These are phyloP conservation scores for Lymantria monacha DNA, from an alignment of 2,888 invertebrate genomes.

Conservation along the genomic window DNA sequence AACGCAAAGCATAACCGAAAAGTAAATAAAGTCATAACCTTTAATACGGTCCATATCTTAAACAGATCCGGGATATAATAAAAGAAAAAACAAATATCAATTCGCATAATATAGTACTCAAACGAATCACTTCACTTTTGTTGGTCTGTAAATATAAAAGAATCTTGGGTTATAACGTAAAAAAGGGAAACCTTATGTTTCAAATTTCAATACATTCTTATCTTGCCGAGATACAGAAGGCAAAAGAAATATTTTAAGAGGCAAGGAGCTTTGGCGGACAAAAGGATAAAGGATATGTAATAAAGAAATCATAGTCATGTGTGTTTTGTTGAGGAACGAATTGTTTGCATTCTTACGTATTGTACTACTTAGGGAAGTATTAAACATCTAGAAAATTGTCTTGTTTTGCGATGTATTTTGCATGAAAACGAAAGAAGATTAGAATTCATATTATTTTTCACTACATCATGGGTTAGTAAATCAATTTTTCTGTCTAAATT, in stretches of 20 bases:
- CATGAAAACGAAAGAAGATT: no score
- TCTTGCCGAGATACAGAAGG: constrained; percentile 54
- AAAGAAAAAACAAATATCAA: constrained; percentile 47
- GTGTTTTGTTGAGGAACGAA: constrained; percentile 51
- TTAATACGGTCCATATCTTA: no score
- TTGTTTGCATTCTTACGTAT: constrained; percentile 62
- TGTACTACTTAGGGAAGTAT: constrained; percentile 3
- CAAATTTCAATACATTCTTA: constrained; percentile 73
- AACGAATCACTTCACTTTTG: constrained; percentile 47
- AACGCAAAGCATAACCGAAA: no score
- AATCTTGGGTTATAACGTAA: constrained; percentile 51
- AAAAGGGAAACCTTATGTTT: constrained; percentile 67
- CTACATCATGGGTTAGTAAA: no score
- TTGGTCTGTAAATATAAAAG: constrained; percentile 52
- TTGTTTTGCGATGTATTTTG: no score
- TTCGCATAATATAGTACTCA: constrained; percentile 56
- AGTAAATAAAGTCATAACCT: no score
- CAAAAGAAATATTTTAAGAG: constrained; percentile 53
- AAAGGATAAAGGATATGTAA: constrained; percentile 59
- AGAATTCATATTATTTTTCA: no score
- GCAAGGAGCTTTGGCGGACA: constrained; percentile 50
- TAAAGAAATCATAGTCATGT: constrained; percentile 67
- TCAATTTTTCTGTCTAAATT: no score
- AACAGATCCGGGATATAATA: no score
- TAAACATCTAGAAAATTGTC: constrained; percentile 5